Percentiles rank a stretch among this genome's conserved stretches.
These are phyloP conservation scores for Contarinia nasturtii DNA, from an alignment of 1,140 invertebrate genomes.

Conservation along the genomic window DNA sequence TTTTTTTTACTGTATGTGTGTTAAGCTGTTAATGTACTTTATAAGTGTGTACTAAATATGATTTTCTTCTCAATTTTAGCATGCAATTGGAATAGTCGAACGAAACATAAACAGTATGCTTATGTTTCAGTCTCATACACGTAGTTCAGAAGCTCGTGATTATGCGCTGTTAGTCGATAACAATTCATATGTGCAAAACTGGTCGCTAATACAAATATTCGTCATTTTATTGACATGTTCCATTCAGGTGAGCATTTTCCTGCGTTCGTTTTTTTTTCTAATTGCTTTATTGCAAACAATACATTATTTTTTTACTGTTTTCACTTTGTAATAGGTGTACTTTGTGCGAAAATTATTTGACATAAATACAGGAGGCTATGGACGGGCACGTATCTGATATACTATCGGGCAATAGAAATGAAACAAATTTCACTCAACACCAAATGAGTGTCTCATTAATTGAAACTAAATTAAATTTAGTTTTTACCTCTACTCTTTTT, in stretches of 20 bases:
- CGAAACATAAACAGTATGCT: slow-evolving; percentile 70
- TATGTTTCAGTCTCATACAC: slow-evolving; percentile 58
- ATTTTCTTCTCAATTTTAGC: slow-evolving; percentile 23
- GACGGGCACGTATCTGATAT: slow-evolving; percentile 20
- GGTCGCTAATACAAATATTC: slow-evolving; percentile 72
- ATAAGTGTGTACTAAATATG: not conserved
- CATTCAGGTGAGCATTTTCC: slow-evolving; percentile 12
- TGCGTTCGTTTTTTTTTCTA: not conserved
- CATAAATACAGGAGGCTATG: slow-evolving; percentile 27
- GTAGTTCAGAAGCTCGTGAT: slow-evolving; percentile 59
- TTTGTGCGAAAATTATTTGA: slow-evolving; percentile 79
- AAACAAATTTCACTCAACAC: too few relatives aligned
- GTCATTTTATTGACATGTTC: slow-evolving; percentile 57
- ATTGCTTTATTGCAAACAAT: too few relatives aligned
- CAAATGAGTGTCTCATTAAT: too few relatives aligned
- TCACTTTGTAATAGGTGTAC: slow-evolving; percentile 77
- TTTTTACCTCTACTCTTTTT: too few relatives aligned
- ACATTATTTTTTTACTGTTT: too few relatives aligned
- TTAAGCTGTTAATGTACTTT: not conserved
- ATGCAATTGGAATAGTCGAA: slow-evolving; percentile 53
- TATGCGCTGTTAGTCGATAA: slow-evolving; percentile 66
- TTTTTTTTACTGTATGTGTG: not conserved
- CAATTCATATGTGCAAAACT: slow-evolving; percentile 66
- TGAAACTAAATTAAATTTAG: too few relatives aligned
- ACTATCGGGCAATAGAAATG: too few relatives aligned